Percentiles rank a stretch among this genome's conserved stretches.
phyloP scores from a whole-genome alignment of 2,797 vertebrate species.

The Columba guinea region DNA sequence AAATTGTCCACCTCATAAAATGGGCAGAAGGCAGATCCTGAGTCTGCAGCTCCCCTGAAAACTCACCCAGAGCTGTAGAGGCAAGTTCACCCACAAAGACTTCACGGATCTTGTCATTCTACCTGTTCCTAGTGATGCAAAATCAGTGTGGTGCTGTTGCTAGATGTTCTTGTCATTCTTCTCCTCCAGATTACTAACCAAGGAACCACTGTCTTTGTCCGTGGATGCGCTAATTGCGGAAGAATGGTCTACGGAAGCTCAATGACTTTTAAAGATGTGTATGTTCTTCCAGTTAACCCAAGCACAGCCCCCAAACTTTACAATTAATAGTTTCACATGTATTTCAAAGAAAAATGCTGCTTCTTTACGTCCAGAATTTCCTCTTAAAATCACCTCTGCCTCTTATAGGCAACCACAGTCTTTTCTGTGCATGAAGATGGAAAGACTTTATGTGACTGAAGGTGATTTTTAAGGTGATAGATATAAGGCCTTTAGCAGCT shows the following conservation, averaged over 20 bases:
- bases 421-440: not conserved
- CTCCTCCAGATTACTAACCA: not conserved
- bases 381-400: not conserved
- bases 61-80: not conserved
- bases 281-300: not conserved
- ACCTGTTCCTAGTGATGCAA: not conserved
- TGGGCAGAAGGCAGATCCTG: not conserved
- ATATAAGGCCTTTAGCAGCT: not conserved
- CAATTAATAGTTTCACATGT: not conserved
- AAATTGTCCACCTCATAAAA: not conserved
- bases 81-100: not conserved
- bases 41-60: not conserved
- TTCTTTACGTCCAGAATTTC: not conserved
- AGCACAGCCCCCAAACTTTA: not conserved
- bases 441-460: not conserved
- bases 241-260: rapidly evolving
- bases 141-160: not conserved
- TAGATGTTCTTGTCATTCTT: not conserved
- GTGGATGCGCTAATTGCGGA: not conserved
- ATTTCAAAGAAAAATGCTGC: not conserved
- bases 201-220: not conserved
- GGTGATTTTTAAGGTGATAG: not conserved
- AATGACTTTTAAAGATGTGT: not conserved
- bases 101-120: not conserved
- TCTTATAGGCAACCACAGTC: not conserved